Base-by-base conservation (phyloP, 2,113 vertebrate genomes). In the Colius striatus region DNA sequence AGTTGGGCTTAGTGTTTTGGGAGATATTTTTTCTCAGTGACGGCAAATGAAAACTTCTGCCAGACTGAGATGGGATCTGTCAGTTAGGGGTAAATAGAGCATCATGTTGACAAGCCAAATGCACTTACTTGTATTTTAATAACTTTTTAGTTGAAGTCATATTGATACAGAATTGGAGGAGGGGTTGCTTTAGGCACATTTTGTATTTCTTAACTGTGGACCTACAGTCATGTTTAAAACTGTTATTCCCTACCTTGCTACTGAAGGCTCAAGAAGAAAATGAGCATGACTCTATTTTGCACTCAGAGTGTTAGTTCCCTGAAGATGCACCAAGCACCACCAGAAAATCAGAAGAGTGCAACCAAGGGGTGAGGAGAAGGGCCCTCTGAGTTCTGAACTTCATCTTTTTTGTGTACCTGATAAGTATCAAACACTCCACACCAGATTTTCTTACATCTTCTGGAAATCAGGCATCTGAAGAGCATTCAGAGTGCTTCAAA, bases 21-120 rank as follows among this genome's bases (percentile, higher is more conserved):
- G 47, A 90, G 68, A 66, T 95, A 80, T 90, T 93, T 95, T 95
- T 92, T 63, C n/a, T 80, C 73, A 36, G 51, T 25, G 67, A 53
- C 78, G 36, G 62, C 65, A 93, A 92, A 93, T 11, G 48, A 71
- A 75, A 67, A 20, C 29, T 93, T 81, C 61, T 81, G 55, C 70
- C 73, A 89, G 61, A 48, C 67, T 66, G 51, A 92, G 51, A 77
- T 8, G 38, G 54, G 47, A 84, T 50, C 22, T 81, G 66, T 65
- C 71, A 87, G 26, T 10, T 54, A 21, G 41, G n/a, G 58, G 8
- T 58, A 82, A 89, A 58, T 36, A 94, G 32, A 80, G 14, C 30
- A 48, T 34, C 2, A 1, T 5, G 2, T 27, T 94, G 74, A 81
- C 14, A 76, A 94, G 36, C 25, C 58, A 93, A 55, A 38, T 27